phyloP scores from a whole-genome alignment of 2,888 invertebrate species.

The Clitarchus hookeri region DNA sequence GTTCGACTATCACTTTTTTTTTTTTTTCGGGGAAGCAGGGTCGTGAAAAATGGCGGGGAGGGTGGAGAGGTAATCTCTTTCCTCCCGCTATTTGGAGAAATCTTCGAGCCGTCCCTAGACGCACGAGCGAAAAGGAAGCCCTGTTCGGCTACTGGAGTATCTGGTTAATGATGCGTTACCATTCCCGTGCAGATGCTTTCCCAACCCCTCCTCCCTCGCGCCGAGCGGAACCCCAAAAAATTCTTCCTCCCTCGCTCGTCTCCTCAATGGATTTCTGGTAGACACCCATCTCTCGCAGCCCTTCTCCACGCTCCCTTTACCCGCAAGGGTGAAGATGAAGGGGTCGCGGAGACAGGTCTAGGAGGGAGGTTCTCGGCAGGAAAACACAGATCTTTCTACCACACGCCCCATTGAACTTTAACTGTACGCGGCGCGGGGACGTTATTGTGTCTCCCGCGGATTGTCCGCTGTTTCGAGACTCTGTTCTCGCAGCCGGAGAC shows the following conservation, averaged over 20 bases:
- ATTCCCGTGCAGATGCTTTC: neutral
- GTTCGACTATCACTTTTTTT: neutral
- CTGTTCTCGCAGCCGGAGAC: neutral
- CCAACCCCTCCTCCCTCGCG: neutral
- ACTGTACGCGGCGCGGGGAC: neutral
- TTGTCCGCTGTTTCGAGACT: neutral
- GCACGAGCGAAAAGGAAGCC: neutral
- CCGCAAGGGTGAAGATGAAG: neutral
- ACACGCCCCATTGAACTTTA: neutral
- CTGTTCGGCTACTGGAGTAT: neutral
- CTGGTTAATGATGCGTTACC: conserved; percentile 14
- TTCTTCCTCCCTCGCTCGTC: neutral
- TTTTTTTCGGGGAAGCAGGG: neutral
- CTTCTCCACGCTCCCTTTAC: neutral
- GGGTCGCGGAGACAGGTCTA: neutral
- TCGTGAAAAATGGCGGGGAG: neutral
- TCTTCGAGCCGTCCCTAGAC: neutral
- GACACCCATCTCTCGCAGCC: neutral
- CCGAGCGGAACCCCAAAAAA: neutral
- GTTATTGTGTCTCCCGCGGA: neutral
- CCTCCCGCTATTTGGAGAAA: neutral
- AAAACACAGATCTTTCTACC: neutral
- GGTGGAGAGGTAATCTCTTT: neutral
- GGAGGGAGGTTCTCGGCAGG: neutral
- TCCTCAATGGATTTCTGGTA: conserved; percentile 1